Evolutionary conservation across 2,113 vertebrate genomes (phyloP).

Genomic region (Salminus brasiliensis): DNA sequence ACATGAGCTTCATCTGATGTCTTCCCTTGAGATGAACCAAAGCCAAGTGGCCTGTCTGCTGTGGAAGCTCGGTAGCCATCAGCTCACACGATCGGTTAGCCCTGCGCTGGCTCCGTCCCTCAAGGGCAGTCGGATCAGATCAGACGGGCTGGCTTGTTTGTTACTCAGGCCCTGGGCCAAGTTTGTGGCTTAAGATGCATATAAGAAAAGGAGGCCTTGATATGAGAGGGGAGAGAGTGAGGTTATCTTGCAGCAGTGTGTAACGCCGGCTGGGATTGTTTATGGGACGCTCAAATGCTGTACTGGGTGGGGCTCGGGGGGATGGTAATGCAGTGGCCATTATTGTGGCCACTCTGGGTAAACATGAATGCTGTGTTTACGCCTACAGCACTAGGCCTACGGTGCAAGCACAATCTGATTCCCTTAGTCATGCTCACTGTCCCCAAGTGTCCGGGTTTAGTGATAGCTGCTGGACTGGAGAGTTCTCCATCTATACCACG

Average conservation of each 20-base stretch:
- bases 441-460: not conserved
- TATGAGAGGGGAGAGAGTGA: slow-evolving; percentile 14
- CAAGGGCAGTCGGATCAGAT: slow-evolving; percentile 14
- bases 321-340: slow-evolving; percentile 49
- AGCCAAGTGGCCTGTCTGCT: slow-evolving; percentile 9
- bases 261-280: slow-evolving; percentile 50
- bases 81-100: slow-evolving; percentile 14
- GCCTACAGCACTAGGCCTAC: slow-evolving; percentile 45
- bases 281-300: slow-evolving; percentile 49
- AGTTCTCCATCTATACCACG: not conserved
- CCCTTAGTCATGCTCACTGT: slow-evolving; percentile 49
- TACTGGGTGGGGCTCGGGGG: slow-evolving; percentile 27
- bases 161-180: slow-evolving; percentile 33
- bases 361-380: slow-evolving; percentile 66
- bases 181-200: slow-evolving; percentile 18
- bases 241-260: slow-evolving; percentile 17
- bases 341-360: slow-evolving; percentile 64
- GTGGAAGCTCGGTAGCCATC: not conserved
- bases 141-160: slow-evolving; percentile 16
- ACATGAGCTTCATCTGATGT: slow-evolving; percentile 57
- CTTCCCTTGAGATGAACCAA: slow-evolving; percentile 21
- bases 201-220: slow-evolving; percentile 16
- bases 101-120: slow-evolving; percentile 13
- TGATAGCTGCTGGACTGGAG: slow-evolving; percentile 18
- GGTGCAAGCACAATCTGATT: slow-evolving; percentile 48